Evolutionary conservation across 2,113 vertebrate species (phyloP), one percentile per base, ranked within the genome.

Genomic region (Saimiri boliviensis): DNA sequence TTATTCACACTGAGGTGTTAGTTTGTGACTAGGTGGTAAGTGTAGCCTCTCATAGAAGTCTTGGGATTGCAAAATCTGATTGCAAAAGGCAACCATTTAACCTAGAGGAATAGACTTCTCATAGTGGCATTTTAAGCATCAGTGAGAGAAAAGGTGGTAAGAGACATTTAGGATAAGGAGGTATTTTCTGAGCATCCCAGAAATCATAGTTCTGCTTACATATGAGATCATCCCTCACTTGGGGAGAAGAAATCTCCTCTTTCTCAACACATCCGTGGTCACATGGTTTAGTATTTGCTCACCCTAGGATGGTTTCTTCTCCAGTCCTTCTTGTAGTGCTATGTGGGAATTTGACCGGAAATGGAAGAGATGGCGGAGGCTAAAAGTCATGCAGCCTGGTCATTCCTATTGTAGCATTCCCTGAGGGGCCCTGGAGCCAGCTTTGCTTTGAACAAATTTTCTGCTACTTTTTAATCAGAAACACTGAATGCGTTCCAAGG

Each of bases 401-500:
- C 68, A 91, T 91, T 94, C 94, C 81, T 76, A 30, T 45, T 96
- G 37, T 73, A 86, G 77, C 70, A 83, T 81, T 96, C 79, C 42
- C 63, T 37, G 68, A 91, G 47, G 40, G 49, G 0, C 56, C 54
- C 19, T 91, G 83, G 87, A 91, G 10, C 89, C 80, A 93, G 45
- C 40, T 89, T 93, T 90, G 79, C 40, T 94, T 97, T 68, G 66
- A 40, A 93, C 9, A 89, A 68, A 89, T 93, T 96, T 94, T 85
- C 86, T 96, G 73, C 88, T 82, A 89, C 45, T 91, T 95, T 97
- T 91, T 2, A 3, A 54, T 83, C 49, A 96, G 82, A 27, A 94
- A 70, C 19, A 74, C 27, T n/a, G 20, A 95, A 68, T 91, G 30
- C 89, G 47, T 95, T 97, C 83, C 89, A 97, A 96, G 40, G 82